A percentile compares a stretch with the other conserved stretches of the same genome.
These are phyloP conservation scores for Melanotus villosus DNA, from an alignment of 2,888 invertebrate genomes.

Conservation along the genomic window DNA sequence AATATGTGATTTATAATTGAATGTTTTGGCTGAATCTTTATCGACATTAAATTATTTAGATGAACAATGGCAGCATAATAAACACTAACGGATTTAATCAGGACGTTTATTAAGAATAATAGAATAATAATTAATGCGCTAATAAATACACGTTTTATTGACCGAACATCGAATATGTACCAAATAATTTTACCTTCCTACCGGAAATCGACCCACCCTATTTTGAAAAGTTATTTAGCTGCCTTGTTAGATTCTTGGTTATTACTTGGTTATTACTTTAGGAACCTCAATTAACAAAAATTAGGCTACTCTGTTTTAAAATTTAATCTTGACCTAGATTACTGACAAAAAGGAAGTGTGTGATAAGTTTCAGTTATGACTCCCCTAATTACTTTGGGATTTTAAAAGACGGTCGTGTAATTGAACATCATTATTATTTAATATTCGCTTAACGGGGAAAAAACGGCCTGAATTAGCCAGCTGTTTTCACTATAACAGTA, in stretches of 20 bases:
- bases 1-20: slow-evolving; percentile 3
- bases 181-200: background rate
- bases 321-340: slow-evolving; percentile 28
- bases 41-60: slow-evolving; percentile 1
- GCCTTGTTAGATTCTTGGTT: too few relatives aligned
- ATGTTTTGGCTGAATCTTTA: slow-evolving; percentile 11
- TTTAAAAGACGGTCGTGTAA: too few relatives aligned
- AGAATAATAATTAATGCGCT: slow-evolving; percentile 5
- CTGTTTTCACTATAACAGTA: slow-evolving; percentile 4
- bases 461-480: slow-evolving; percentile 1
- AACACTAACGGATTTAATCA: slow-evolving; percentile 5
- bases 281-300: slow-evolving; percentile 1
- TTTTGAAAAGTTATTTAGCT: too few relatives aligned
- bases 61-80: slow-evolving; percentile 12
- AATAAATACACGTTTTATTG: background rate
- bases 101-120: slow-evolving; percentile 3
- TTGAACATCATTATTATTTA: too few relatives aligned
- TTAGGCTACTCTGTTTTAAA: slow-evolving; percentile 3
- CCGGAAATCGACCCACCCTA: too few relatives aligned
- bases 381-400: too few relatives aligned
- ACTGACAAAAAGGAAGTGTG: slow-evolving; percentile 13
- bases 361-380: slow-evolving; percentile 18
- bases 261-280: background rate
- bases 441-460: too few relatives aligned
- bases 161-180: background rate